Evolutionary conservation across 2,888 invertebrate species (phyloP).

Genomic region (Gastracanthus pulcherrimus): DNA sequence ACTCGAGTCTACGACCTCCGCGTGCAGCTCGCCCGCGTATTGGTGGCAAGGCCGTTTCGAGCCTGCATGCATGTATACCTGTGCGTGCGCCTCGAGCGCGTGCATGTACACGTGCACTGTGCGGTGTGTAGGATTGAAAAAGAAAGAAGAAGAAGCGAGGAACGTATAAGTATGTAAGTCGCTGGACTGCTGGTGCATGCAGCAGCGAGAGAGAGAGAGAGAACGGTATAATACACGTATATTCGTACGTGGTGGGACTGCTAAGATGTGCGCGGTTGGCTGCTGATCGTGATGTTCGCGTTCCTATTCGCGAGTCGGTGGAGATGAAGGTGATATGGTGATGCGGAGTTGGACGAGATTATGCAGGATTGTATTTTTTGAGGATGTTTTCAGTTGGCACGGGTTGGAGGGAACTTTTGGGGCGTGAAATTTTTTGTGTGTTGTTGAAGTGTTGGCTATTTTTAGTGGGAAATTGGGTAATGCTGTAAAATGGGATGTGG

Average conservation of each 20-base stretch:
- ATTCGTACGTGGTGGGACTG: background rate
- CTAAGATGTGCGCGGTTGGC: background rate
- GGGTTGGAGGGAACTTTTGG: background rate
- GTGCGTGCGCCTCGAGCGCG: background rate
- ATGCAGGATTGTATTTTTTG: background rate
- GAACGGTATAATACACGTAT: constrained; percentile 5
- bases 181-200: background rate
- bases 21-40: constrained; percentile 33
- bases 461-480: too few species aligned
- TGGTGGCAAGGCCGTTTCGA: constrained; percentile 57
- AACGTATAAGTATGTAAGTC: too few species aligned
- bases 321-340: background rate
- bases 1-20: constrained; percentile 42
- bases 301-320: background rate
- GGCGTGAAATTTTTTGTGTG: too few species aligned
- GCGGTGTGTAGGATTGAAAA: background rate
- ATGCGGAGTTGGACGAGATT: background rate
- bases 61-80: background rate
- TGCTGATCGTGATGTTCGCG: background rate
- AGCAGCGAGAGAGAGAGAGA: too few species aligned
- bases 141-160: background rate
- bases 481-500: too few species aligned
- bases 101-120: background rate
- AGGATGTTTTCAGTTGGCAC: too few species aligned
- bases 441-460: too few species aligned